Evolutionary conservation across 2,113 vertebrate species (phyloP).

Genomic region (Oreochromis spilurus): DNA sequence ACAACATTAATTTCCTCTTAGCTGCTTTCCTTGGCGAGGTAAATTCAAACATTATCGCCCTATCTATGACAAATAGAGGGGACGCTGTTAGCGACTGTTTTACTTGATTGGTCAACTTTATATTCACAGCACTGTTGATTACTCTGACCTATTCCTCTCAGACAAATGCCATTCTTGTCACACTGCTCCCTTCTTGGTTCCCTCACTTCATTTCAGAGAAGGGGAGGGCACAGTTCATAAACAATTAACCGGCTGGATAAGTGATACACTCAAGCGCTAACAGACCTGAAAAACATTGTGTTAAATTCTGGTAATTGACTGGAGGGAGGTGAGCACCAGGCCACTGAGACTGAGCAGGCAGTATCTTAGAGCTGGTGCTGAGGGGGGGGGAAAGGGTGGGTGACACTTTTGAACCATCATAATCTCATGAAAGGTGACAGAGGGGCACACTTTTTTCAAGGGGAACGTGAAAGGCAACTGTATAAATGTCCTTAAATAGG

Average conservation of each 20-base stretch:
- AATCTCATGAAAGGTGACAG: not conserved
- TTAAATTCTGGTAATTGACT: slow-evolving; percentile 65
- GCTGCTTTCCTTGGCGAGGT: slow-evolving; percentile 28
- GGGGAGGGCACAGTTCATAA: slow-evolving; percentile 63
- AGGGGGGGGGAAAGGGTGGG: not conserved
- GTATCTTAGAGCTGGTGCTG: not conserved
- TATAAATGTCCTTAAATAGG: not conserved
- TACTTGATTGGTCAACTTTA: slow-evolving; percentile 32
- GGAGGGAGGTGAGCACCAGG: slow-evolving; percentile 38
- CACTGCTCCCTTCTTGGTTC: slow-evolving; percentile 34
- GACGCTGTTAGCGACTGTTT: not conserved
- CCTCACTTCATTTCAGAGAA: slow-evolving; percentile 53
- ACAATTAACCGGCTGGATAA: slow-evolving; percentile 70
- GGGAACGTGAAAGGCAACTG: not conserved
- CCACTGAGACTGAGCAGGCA: not conserved
- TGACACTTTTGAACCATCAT: not conserved
- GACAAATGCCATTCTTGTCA: slow-evolving; percentile 41
- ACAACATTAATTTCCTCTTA: slow-evolving; percentile 63
- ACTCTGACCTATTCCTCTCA: slow-evolving; percentile 34
- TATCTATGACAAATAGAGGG: slow-evolving; percentile 1
- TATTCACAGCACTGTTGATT: slow-evolving; percentile 39
- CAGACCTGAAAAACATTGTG: slow-evolving; percentile 61
- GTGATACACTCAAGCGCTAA: slow-evolving; percentile 68
- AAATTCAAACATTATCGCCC: slow-evolving; percentile 37
- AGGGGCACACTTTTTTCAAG: not conserved